Conservation (phyloP, 2,113 vertebrate species). For the Hypocryptadius cinnamomeus region DNA sequence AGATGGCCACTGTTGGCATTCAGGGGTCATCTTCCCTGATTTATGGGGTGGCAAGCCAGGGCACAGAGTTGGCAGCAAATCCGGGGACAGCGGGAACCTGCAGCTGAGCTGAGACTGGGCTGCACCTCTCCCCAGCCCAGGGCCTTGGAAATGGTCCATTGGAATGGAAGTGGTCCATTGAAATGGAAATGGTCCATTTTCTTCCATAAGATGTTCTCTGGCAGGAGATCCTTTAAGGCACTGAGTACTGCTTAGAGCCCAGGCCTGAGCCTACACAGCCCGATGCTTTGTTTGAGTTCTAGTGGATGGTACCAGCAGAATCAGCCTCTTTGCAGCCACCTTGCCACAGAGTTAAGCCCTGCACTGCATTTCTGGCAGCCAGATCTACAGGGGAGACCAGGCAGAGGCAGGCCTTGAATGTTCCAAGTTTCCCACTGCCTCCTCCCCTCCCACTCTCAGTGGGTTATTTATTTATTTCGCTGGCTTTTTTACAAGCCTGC, state of each 20-base stretch:
- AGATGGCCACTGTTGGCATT: background rate
- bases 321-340: background rate
- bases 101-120: background rate
- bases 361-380: background rate
- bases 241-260: background rate
- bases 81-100: background rate
- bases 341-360: background rate
- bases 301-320: background rate
- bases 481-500: background rate
- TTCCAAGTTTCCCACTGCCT: background rate
- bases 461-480: conserved; percentile 37
- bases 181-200: background rate
- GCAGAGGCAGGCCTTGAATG: background rate
- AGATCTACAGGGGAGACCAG: background rate
- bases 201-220: background rate
- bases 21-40: background rate
- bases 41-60: rapidly evolving
- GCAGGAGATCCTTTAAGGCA: background rate
- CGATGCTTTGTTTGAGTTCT: background rate
- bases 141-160: background rate
- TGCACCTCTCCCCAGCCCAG: background rate
- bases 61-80: background rate
- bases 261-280: background rate
- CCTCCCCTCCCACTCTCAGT: background rate
- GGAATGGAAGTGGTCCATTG: no score